These are phyloP conservation scores for Spodoptera litura DNA, from an alignment of 1,140 invertebrate species.

Conservation along the genomic window DNA sequence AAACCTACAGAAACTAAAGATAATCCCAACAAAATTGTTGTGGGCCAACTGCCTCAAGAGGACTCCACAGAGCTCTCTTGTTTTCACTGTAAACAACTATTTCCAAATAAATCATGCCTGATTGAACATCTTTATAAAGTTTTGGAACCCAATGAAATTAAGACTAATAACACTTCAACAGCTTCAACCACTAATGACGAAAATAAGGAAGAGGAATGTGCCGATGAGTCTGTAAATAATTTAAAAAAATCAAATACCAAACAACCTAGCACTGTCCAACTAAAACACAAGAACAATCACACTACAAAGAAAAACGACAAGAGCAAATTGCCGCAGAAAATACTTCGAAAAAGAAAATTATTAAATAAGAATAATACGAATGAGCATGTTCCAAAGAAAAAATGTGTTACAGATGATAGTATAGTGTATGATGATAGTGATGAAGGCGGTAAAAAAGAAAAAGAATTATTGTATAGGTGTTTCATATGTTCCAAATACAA, in stretches of 20 bases:
- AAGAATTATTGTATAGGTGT: not conserved
- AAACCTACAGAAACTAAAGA: not conserved
- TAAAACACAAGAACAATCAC: not conserved
- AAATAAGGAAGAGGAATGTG: not conserved
- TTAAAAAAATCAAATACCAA: not conserved
- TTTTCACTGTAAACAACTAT: conserved; percentile 66
- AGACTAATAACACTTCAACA: not conserved
- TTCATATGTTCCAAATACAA: conserved; percentile 59
- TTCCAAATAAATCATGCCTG: conserved; percentile 60
- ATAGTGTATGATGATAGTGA: too few species aligned
- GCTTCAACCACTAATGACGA: not conserved
- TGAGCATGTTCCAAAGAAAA: not conserved
- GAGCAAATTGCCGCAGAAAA: conserved; percentile 3
- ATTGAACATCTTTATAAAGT: conserved; percentile 73
- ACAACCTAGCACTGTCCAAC: too few species aligned
- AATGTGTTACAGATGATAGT: conserved; percentile 6
- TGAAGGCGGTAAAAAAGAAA: too few species aligned
- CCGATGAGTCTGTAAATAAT: not conserved
- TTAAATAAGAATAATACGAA: conserved; percentile 14
- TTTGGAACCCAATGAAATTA: conserved; percentile 1
- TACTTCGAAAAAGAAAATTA: conserved; percentile 35
- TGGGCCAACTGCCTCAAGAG: not conserved
- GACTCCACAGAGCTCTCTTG: conserved; percentile 46
- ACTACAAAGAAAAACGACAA: not conserved
- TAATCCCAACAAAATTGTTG: not conserved